These are phyloP conservation scores for Bombus fervidus DNA, from an alignment of 1,140 invertebrate genomes.

Conservation along the genomic window DNA sequence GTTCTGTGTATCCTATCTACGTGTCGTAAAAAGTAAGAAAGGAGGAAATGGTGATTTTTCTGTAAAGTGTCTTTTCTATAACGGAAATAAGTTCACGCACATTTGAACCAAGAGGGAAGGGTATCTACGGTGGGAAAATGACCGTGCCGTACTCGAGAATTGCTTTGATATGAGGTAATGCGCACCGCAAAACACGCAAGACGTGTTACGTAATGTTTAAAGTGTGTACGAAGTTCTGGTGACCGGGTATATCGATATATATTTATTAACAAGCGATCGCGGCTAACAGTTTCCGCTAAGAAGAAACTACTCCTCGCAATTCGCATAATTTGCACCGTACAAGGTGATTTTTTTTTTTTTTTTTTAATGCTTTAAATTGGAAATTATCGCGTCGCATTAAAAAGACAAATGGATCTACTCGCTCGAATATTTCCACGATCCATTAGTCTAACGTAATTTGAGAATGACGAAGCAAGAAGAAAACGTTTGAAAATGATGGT, in stretches of 20 bases:
- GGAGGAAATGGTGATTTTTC: slow-evolving; percentile 17
- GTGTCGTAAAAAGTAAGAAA: slow-evolving; percentile 18
- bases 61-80: neutral
- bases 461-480: neutral
- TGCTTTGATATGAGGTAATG: slow-evolving; percentile 75
- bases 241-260: slow-evolving; percentile 21
- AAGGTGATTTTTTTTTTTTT: neutral
- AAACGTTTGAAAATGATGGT: neutral
- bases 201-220: slow-evolving; percentile 69
- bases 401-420: neutral
- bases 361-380: neutral
- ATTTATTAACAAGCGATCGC: slow-evolving; percentile 61
- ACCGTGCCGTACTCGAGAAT: slow-evolving; percentile 68
- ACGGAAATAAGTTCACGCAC: slow-evolving; percentile 44
- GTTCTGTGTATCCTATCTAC: neutral
- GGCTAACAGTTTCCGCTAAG: slow-evolving; percentile 47
- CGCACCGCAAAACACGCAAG: slow-evolving; percentile 71
- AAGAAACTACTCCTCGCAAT: slow-evolving; percentile 33
- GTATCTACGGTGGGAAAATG: slow-evolving; percentile 71
- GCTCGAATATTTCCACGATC: neutral
- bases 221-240: slow-evolving; percentile 41
- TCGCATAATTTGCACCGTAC: neutral
- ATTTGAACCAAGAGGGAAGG: slow-evolving; percentile 16
- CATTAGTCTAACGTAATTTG: slow-evolving; percentile 2
- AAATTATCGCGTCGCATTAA: neutral